Percentiles rank a stretch among this genome's conserved stretches.
Conservation (phyloP, 1,140 invertebrate species). For the Cyrtorhinus lividipennis region DNA sequence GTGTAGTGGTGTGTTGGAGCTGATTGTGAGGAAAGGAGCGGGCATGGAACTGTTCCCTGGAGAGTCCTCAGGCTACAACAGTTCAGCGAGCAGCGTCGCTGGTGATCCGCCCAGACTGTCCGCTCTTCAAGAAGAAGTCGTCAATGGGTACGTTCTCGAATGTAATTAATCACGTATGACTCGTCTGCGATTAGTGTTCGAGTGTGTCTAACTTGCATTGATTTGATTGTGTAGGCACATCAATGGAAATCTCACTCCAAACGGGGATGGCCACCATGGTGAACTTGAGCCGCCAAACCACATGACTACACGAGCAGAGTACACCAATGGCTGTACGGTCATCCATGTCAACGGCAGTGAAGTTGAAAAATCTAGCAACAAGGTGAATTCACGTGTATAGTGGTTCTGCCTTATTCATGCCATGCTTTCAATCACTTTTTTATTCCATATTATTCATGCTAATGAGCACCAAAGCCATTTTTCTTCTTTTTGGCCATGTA, state of each 20-base stretch:
- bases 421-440: no score
- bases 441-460: no score
- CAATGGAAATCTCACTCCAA: no score
- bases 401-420: no score
- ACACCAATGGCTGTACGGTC: slow-evolving; percentile 21
- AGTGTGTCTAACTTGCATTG: no score
- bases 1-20: slow-evolving; percentile 51
- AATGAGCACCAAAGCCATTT: no score
- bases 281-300: background rate
- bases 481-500: no score
- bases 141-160: slow-evolving; percentile 3
- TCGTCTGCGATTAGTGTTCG: no score
- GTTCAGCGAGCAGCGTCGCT: slow-evolving; percentile 57
- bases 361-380: slow-evolving; percentile 30
- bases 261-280: no score
- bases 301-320: slow-evolving; percentile 3
- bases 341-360: slow-evolving; percentile 23
- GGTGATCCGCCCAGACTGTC: slow-evolving; percentile 37
- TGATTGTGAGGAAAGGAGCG: slow-evolving; percentile 53
- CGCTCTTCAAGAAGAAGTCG: background rate
- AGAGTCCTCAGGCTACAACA: slow-evolving; percentile 65
- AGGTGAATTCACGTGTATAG: no score
- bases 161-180: no score
- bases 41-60: slow-evolving; percentile 60
- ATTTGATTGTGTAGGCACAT: no score